Base-by-base conservation (phyloP, 2,797 vertebrate species). In the Gymnothorax reevesii region DNA sequence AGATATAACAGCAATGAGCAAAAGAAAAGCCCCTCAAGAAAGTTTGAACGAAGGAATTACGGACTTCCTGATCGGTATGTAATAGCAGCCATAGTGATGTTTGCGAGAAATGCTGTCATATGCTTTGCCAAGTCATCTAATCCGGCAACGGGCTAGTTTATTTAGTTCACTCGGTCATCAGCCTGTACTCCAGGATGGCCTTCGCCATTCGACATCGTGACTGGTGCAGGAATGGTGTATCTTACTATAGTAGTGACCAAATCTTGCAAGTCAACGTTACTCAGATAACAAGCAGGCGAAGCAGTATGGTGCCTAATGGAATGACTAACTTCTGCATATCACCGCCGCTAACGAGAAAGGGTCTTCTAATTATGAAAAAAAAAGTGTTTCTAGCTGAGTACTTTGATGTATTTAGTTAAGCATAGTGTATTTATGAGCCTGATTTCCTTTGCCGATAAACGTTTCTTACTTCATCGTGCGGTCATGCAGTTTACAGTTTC, bases 1-100 rank as follows among this genome's bases (percentile, higher is more conserved):
- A 66, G 83, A 57, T 57, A 69, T 27, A 0, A 77, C 33, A 85
- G 89, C 59, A 17, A 99, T 99, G 98, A 99, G 98, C 94, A 99
- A 99, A 90, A 95, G 98, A 73, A 99, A 99, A 93, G 98, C 98
- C 0, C 98, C 98, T 0, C 97, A 97, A 92, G 98, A 99, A 91
- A 97, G 94, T 22, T 95, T 95, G 73, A 99, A 99, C 88, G 96
- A 97, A 86, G 98, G 97, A 85, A 99, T 99, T 91, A 99, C 98
- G 49, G 98, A 99, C 92, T 99, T 99, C 92, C 97, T 99, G 57
- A 95, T 95, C 17, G 98, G 98, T 99, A 91, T 66, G 97, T 73
- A 15, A 52, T 17, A 42, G 89, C n/a, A 55, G 7, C 13, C 57
- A 59, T 9, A 3, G 25, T 12, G 7, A n/a, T n/a, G 55, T 77